These are phyloP conservation scores for Struthio camelus DNA, from an alignment of 2,113 vertebrate genomes.

Conservation along the genomic window DNA sequence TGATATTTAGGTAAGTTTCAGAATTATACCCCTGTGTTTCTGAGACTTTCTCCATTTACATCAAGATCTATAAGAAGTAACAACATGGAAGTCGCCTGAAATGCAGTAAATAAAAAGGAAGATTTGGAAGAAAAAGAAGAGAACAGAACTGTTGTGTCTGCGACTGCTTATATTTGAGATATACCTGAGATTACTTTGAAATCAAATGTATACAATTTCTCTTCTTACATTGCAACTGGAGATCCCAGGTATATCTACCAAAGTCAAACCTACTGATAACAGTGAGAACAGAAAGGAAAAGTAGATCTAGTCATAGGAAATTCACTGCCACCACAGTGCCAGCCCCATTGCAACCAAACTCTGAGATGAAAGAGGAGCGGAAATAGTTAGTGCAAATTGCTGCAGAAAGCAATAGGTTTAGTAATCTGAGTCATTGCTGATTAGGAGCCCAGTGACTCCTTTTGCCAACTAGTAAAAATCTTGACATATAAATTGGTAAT, in stretches of 20 bases:
- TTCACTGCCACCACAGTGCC: not conserved
- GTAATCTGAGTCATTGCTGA: not conserved
- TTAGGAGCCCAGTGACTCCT: accelerated
- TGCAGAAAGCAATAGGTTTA: not conserved
- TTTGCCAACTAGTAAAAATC: not conserved
- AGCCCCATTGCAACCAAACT: not conserved
- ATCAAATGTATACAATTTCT: not conserved
- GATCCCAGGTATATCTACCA: not conserved
- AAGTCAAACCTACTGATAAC: not conserved
- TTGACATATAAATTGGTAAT: not conserved
- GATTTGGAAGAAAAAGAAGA: not conserved
- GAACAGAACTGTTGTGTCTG: not conserved
- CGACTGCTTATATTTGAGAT: not conserved
- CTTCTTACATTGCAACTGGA: not conserved
- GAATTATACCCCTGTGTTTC: not conserved
- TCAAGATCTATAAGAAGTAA: not conserved
- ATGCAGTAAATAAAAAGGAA: not conserved
- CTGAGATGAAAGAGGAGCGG: not conserved
- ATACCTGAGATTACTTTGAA: not conserved
- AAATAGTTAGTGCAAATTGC: not conserved
- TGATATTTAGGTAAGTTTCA: not conserved
- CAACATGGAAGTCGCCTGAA: not conserved
- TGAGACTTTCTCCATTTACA: not conserved
- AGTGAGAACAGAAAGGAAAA: not conserved
- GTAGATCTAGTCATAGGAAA: not conserved